Evolutionary conservation across 1,140 invertebrate species (phyloP).

Genomic region (Colletes latitarsis): DNA sequence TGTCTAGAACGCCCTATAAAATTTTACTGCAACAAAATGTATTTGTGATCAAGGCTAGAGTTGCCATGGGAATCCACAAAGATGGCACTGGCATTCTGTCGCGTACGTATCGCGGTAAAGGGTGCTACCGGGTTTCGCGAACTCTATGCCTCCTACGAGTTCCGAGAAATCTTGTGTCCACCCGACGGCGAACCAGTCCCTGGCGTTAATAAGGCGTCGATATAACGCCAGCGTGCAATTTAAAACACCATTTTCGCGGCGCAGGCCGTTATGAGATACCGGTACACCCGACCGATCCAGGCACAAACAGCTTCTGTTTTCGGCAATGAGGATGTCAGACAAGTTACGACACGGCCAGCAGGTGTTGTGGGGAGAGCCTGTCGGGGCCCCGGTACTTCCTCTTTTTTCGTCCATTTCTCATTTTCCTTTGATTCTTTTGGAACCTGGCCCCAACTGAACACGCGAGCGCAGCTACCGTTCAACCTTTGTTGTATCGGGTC

Average conservation of each 20-base stretch:
- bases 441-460: not conserved
- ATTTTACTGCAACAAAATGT: too few relatives aligned
- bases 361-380: constrained; percentile 45
- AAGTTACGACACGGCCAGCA: constrained; percentile 55
- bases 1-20: too few relatives aligned
- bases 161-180: constrained; percentile 24
- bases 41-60: too few relatives aligned
- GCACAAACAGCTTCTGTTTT: constrained; percentile 59
- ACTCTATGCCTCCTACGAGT: constrained; percentile 20
- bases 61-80: too few relatives aligned
- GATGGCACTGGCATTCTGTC: too few relatives aligned
- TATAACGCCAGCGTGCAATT: constrained; percentile 48
- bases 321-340: constrained; percentile 62
- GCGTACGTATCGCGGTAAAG: not conserved
- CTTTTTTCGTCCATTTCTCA: constrained; percentile 2
- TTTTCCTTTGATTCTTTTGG: constrained; percentile 22
- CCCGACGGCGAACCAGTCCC: constrained; percentile 9
- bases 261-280: constrained; percentile 63
- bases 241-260: constrained; percentile 56
- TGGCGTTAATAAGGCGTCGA: constrained; percentile 35
- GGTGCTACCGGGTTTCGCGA: not conserved
- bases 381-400: not conserved
- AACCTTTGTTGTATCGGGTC: constrained; percentile 38
- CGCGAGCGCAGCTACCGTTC: constrained; percentile 16
- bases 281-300: constrained; percentile 48